Percentiles rank a stretch among this genome's conserved stretches.
These are phyloP conservation scores for Bubo blakistoni DNA, from an alignment of 2,113 vertebrate genomes.

Conservation along the genomic window DNA sequence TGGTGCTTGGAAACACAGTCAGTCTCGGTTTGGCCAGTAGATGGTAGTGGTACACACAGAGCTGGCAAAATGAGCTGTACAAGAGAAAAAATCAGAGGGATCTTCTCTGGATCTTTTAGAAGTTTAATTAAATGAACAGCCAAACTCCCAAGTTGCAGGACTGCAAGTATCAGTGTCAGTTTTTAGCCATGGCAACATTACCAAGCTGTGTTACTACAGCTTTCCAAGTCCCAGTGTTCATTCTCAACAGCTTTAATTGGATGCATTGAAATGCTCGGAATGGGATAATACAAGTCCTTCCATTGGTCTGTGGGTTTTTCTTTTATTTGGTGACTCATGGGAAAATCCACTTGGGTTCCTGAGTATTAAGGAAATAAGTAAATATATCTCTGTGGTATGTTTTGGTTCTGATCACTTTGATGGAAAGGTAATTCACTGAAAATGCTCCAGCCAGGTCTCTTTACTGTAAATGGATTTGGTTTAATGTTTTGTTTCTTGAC, in stretches of 20 bases:
- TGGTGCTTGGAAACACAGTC: neutral
- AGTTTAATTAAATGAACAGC: neutral
- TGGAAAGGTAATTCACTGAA: neutral
- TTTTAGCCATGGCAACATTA: neutral
- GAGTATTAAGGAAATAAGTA: neutral
- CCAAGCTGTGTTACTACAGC: neutral
- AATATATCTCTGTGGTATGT: neutral
- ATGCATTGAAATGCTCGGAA: accelerated
- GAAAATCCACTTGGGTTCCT: neutral
- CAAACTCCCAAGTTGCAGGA: neutral
- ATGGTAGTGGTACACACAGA: constrained; percentile 20
- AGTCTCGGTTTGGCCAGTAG: constrained; percentile 4
- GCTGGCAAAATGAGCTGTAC: neutral
- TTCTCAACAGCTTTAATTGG: neutral
- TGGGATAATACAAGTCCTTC: neutral
- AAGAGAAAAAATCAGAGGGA: accelerated
- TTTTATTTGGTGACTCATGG: neutral
- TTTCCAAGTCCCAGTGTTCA: neutral
- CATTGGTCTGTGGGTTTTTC: neutral
- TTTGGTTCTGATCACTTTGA: neutral
- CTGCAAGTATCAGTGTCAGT: neutral
- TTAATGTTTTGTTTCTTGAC: neutral
- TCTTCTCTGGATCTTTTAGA: neutral
- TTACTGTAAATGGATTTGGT: neutral
- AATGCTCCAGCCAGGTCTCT: neutral